Percentiles rank a stretch among this genome's conserved stretches.
Conservation (phyloP, 64 coral and sea anemone species). For the Montipora capricornis region DNA sequence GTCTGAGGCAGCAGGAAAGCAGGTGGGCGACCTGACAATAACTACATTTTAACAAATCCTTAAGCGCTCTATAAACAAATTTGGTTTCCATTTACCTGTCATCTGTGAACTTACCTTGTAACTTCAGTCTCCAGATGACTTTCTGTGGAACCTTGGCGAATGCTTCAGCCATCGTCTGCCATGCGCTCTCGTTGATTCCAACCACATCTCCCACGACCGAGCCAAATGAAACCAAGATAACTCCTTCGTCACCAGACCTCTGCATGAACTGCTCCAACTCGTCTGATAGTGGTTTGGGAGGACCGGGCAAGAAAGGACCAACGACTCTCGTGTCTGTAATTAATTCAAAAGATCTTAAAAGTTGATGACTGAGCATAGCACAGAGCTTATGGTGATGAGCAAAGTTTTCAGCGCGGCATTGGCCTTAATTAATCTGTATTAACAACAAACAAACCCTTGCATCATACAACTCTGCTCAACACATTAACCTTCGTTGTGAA, state of each 20-base stretch:
- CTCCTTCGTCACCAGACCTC: constrained; percentile 63
- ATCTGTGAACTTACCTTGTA: not conserved
- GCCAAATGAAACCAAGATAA: constrained; percentile 80
- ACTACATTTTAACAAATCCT: too few relatives aligned
- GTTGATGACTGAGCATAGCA: not conserved
- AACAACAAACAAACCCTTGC: too few relatives aligned
- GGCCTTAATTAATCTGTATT: too few relatives aligned
- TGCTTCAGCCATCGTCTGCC: constrained; percentile 31
- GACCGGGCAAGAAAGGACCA: constrained; percentile 60
- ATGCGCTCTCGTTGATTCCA: not conserved
- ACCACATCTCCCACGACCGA: not conserved
- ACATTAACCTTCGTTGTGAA: too few relatives aligned
- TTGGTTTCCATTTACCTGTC: not conserved
- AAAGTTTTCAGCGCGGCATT: too few relatives aligned
- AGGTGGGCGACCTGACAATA: too few relatives aligned
- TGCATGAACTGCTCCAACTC: constrained; percentile 72
- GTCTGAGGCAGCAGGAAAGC: too few relatives aligned
- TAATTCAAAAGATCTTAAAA: not conserved
- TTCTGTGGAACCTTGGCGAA: constrained; percentile 56
- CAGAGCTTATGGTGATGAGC: too few relatives aligned
- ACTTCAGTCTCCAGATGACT: constrained; percentile 40
- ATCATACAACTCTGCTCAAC: too few relatives aligned
- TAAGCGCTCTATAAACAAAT: too few relatives aligned
- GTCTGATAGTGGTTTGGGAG: constrained; percentile 65
- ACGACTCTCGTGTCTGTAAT: constrained; percentile 64